Evolutionary conservation across 2,113 vertebrate genomes (phyloP).

Genomic region (Podiceps cristatus): DNA sequence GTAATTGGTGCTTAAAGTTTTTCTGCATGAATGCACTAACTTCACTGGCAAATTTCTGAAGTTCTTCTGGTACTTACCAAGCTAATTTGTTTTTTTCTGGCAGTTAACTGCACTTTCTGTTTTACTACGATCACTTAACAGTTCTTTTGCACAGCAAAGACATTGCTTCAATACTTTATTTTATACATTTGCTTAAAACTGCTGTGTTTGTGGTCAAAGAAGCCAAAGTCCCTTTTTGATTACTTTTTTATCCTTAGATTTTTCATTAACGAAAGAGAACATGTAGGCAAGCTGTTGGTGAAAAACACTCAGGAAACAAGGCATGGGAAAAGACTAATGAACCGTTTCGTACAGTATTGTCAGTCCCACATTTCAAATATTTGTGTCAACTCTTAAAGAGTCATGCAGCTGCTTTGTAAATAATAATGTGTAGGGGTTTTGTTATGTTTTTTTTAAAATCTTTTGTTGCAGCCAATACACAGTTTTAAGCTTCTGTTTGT

Average conservation of each 20-base stretch:
- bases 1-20: background rate
- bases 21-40: background rate
- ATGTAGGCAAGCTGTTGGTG: background rate
- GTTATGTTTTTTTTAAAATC: background rate
- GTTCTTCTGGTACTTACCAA: background rate
- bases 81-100: background rate
- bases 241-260: background rate
- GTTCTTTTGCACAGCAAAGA: background rate
- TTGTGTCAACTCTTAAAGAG: rapidly evolving
- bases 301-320: background rate
- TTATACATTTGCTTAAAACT: background rate
- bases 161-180: background rate
- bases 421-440: background rate
- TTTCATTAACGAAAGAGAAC: background rate
- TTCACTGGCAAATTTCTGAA: background rate
- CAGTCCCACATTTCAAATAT: background rate
- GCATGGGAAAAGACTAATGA: background rate
- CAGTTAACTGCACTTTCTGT: background rate
- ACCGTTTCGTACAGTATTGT: background rate
- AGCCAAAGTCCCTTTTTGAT: background rate
- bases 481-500: background rate
- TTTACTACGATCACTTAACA: background rate
- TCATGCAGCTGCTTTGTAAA: background rate
- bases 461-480: background rate
- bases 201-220: background rate